phyloP scores from a whole-genome alignment of 2,888 invertebrate genomes.

The Napeogenes inachia region DNA sequence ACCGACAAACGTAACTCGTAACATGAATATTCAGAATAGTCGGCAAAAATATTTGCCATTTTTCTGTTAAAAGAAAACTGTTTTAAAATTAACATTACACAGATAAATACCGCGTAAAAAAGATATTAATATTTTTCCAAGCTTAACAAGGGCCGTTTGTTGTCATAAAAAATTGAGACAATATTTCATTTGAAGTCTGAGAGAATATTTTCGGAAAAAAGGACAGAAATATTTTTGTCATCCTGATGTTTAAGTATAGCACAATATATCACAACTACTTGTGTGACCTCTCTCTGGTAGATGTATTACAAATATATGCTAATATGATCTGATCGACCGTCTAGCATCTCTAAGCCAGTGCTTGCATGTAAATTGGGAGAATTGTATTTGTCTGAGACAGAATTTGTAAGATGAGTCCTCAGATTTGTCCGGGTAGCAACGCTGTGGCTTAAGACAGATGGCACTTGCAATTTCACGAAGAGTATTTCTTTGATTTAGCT shows the following conservation, averaged over 20 bases:
- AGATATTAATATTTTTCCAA: slow-evolving; percentile 2
- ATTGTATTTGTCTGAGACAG: too few species aligned
- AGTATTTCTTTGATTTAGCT: too few species aligned
- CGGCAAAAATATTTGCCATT: not conserved
- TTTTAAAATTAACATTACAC: not conserved
- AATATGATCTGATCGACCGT: too few species aligned
- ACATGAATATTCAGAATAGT: not conserved
- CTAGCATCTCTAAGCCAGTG: too few species aligned
- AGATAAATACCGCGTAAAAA: not conserved
- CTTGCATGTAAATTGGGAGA: too few species aligned
- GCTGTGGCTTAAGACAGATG: too few species aligned
- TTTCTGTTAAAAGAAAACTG: not conserved
- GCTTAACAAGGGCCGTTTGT: not conserved
- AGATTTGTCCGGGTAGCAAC: too few species aligned
- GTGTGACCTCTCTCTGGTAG: not conserved
- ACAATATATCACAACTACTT: not conserved
- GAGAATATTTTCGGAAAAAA: not conserved
- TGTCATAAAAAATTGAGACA: not conserved
- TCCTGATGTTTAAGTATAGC: not conserved
- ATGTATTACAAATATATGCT: too few species aligned
- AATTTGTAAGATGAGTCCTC: too few species aligned
- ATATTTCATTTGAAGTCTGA: not conserved
- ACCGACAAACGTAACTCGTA: too few species aligned
- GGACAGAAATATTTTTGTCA: not conserved
- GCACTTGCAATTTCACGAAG: too few species aligned